Percentiles rank a stretch among this genome's conserved stretches.
Conservation (phyloP, 2,797 vertebrate genomes). For the Adrianichthys oophorus region DNA sequence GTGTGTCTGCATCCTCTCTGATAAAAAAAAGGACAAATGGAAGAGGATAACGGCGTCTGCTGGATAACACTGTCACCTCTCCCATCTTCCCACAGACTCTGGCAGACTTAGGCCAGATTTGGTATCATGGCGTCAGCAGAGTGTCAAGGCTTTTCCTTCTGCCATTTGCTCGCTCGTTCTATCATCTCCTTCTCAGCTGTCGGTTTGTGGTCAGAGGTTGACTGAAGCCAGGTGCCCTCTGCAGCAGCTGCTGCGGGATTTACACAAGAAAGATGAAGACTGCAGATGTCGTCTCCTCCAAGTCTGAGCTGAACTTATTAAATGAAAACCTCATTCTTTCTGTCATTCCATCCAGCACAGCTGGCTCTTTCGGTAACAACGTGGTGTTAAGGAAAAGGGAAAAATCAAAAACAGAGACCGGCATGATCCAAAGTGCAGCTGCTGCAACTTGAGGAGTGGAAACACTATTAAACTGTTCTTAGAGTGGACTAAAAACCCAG, state of each 20-base stretch:
- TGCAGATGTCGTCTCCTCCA: slow-evolving; percentile 65
- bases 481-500: neutral
- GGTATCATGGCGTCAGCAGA: slow-evolving; percentile 44
- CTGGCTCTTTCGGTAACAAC: neutral
- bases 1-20: slow-evolving; percentile 9
- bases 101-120: slow-evolving; percentile 8
- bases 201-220: slow-evolving; percentile 71
- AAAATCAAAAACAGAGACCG: neutral
- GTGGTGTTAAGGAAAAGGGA: slow-evolving; percentile 3
- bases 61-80: slow-evolving; percentile 23
- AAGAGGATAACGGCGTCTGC: slow-evolving; percentile 37
- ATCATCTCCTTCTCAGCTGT: slow-evolving; percentile 66
- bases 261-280: slow-evolving; percentile 44
- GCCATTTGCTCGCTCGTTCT: slow-evolving; percentile 62
- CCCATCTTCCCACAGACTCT: slow-evolving; percentile 8
- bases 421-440: slow-evolving; percentile 3
- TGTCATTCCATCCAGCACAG: neutral
- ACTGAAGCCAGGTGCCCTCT: slow-evolving; percentile 71
- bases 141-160: slow-evolving; percentile 46
- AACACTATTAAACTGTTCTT: neutral
- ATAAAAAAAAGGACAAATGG: slow-evolving; percentile 7
- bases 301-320: slow-evolving; percentile 1
- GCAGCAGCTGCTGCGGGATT: slow-evolving; percentile 74
- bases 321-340: slow-evolving; percentile 6
- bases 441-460: slow-evolving; percentile 10